Percentiles rank a stretch among this genome's conserved stretches.
phyloP scores from a whole-genome alignment of 2,888 invertebrate genomes.

The Cataglyphis altisquamis region DNA sequence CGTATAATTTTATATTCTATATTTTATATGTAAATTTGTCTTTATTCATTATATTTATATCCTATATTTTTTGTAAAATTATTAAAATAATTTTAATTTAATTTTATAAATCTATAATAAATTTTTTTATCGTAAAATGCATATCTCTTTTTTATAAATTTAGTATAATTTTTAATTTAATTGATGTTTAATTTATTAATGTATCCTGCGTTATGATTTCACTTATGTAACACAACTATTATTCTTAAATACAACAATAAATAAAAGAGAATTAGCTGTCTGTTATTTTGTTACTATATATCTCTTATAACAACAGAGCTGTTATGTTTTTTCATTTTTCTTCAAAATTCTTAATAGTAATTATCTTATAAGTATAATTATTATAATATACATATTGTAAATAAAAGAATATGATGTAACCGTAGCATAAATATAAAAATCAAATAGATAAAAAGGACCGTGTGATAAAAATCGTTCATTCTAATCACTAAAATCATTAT shows the following conservation, averaged over 20 bases:
- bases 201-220: not conserved
- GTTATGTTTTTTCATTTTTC: not conserved
- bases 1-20: not conserved
- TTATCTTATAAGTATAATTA: not conserved
- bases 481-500: constrained; percentile 1
- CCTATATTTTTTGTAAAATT: not conserved
- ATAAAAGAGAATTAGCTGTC: not conserved
- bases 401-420: not conserved
- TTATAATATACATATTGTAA: not conserved
- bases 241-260: not conserved
- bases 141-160: not conserved
- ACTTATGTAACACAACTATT: not conserved
- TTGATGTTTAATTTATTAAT: not conserved
- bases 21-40: not conserved
- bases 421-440: not conserved
- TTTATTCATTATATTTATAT: constrained; percentile 8
- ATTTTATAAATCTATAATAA: not conserved
- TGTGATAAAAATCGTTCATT: constrained; percentile 14
- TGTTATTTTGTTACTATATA: not conserved
- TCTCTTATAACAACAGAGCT: not conserved
- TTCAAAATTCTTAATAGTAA: not conserved
- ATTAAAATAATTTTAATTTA: not conserved
- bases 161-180: not conserved
- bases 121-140: not conserved
- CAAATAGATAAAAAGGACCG: not conserved